Conservation (phyloP, 2,888 invertebrate species). For the Meiosimyza platycephala region DNA sequence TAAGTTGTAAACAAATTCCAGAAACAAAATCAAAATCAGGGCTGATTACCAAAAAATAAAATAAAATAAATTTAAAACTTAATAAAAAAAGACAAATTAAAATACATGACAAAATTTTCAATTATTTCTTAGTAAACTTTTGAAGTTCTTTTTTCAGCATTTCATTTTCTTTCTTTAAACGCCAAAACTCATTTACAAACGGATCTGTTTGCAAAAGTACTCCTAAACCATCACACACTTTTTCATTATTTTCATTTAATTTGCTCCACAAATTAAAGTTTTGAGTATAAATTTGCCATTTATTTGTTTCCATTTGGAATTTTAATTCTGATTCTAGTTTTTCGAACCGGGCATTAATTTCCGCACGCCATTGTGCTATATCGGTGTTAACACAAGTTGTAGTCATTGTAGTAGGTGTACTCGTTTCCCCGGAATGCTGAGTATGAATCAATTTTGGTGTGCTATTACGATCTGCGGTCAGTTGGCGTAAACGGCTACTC, state of each 20-base stretch:
- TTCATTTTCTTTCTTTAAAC: constrained; percentile 60
- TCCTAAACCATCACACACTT: constrained; percentile 55
- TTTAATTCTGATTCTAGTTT: constrained; percentile 59
- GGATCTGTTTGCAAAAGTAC: constrained; percentile 58
- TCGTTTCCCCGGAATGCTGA: constrained; percentile 20
- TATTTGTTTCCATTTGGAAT: constrained; percentile 53
- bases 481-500: constrained; percentile 50
- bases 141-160: constrained; percentile 53
- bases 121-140: constrained; percentile 44
- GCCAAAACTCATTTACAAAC: constrained; percentile 59
- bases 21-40: constrained; percentile 6
- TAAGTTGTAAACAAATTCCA: background rate
- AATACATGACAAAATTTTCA: too few species aligned
- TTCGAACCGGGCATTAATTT: constrained; percentile 55
- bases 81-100: background rate
- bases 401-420: constrained; percentile 20
- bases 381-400: constrained; percentile 37
- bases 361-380: constrained; percentile 50
- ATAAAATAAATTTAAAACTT: background rate
- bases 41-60: constrained; percentile 3
- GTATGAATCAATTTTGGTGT: constrained; percentile 55
- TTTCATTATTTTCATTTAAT: constrained; percentile 51
- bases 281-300: constrained; percentile 56
- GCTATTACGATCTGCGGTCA: constrained; percentile 57
- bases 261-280: constrained; percentile 55